phyloP scores from a whole-genome alignment of 2,113 vertebrate species.

The Cheilinus undulatus region DNA sequence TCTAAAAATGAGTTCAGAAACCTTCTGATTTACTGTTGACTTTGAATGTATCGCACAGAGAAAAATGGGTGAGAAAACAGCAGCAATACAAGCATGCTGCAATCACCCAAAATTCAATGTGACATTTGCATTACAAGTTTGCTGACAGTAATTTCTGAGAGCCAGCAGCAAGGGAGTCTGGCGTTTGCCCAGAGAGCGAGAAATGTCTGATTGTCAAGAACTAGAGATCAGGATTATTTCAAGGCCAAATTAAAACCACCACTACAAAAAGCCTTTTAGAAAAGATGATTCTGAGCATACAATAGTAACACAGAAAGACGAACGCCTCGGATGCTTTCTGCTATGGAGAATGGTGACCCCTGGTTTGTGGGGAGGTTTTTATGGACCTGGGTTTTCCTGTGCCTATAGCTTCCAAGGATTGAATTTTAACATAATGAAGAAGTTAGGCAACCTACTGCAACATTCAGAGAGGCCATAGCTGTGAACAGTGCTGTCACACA shows the following conservation, averaged over 20 bases:
- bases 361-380: background rate
- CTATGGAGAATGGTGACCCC: background rate
- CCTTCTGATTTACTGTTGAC: background rate
- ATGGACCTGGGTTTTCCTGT: background rate
- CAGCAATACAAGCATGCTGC: background rate
- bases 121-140: slow-evolving; percentile 30
- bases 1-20: slow-evolving; percentile 5
- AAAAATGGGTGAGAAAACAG: slow-evolving; percentile 2
- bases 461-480: too few species aligned
- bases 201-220: slow-evolving; percentile 24
- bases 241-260: background rate
- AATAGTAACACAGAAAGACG: background rate
- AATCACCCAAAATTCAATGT: slow-evolving; percentile 34
- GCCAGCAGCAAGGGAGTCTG: slow-evolving; percentile 25
- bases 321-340: background rate
- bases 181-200: slow-evolving; percentile 33
- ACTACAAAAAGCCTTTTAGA: background rate
- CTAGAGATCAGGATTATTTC: slow-evolving; percentile 2
- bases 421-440: background rate
- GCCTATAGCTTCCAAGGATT: background rate
- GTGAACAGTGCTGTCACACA: too few species aligned
- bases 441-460: too few species aligned
- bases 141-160: slow-evolving; percentile 20
- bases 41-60: background rate
- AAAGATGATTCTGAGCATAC: slow-evolving; percentile 4